A percentile compares a stretch with the other conserved stretches of the same genome.
Evolutionary conservation across 2,113 vertebrate species (phyloP).

Genomic region (Anolis carolinensis): DNA sequence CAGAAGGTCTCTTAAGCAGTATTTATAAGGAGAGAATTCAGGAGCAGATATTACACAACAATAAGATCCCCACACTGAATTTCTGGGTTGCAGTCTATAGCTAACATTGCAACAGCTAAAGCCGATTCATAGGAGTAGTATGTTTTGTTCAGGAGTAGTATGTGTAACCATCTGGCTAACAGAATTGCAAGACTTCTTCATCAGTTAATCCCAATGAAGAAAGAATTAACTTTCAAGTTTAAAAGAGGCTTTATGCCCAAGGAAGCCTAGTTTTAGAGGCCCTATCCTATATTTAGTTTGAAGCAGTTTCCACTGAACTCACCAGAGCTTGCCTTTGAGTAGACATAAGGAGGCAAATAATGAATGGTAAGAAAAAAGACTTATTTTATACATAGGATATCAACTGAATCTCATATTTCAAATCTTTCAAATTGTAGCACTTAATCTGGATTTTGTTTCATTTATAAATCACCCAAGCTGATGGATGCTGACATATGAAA

Average conservation of each 20-base stretch:
- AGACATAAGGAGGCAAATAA: not conserved
- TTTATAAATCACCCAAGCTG: not conserved
- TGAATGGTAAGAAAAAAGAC: not conserved
- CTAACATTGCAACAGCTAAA: not conserved
- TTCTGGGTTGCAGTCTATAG: not conserved
- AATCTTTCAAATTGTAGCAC: not conserved
- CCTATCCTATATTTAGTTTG: not conserved
- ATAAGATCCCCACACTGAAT: not conserved
- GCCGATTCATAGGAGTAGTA: not conserved
- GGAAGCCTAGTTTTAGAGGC: not conserved
- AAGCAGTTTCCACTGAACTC: not conserved
- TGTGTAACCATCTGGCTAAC: not conserved
- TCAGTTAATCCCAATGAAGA: not conserved
- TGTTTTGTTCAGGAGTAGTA: not conserved
- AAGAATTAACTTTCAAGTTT: slow-evolving; percentile 6
- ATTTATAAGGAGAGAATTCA: not conserved
- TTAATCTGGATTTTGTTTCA: not conserved
- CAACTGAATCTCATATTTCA: not conserved
- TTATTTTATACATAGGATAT: not conserved
- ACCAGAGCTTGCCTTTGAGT: not conserved
- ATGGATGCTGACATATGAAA: not conserved
- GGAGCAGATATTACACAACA: not conserved
- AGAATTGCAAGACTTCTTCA: not conserved
- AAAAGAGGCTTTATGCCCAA: not conserved
- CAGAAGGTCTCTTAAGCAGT: not conserved